These are phyloP conservation scores for Dinocampus coccinellae DNA, from an alignment of 2,888 invertebrate species.

Conservation along the genomic window DNA sequence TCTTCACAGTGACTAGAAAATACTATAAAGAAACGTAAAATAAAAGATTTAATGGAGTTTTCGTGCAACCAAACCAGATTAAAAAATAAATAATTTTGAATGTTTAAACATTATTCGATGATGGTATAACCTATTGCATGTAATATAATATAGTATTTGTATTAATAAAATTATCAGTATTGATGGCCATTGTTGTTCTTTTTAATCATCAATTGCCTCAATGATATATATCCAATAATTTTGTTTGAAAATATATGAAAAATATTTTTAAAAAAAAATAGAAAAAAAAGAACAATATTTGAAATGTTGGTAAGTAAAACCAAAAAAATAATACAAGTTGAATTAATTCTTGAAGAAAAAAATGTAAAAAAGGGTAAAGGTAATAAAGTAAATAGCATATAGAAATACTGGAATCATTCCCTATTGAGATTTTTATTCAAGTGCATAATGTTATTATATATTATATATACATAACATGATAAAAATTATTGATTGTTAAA, in stretches of 20 bases:
- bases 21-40: background rate
- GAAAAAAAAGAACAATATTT: too few relatives aligned
- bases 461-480: conserved; percentile 45
- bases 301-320: background rate
- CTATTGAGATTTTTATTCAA: conserved; percentile 49
- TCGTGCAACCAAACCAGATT: conserved; percentile 11
- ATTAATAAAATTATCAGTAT: conserved; percentile 64
- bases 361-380: background rate
- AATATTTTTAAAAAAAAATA: too few relatives aligned
- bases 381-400: conserved; percentile 11
- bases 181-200: conserved; percentile 47
- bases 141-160: conserved; percentile 53
- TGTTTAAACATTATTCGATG: background rate
- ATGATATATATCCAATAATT: background rate
- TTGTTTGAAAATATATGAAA: background rate
- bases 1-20: background rate
- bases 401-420: conserved; percentile 49
- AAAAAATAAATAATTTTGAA: background rate
- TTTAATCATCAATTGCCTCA: background rate
- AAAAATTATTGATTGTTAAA: conserved; percentile 33
- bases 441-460: conserved; percentile 32
- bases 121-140: conserved; percentile 22
- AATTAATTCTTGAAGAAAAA: background rate
- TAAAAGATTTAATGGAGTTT: conserved; percentile 9
- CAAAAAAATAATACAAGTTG: background rate